Evolutionary conservation across 2,113 vertebrate species (phyloP).

Genomic region (Proterorhinus semilunaris): DNA sequence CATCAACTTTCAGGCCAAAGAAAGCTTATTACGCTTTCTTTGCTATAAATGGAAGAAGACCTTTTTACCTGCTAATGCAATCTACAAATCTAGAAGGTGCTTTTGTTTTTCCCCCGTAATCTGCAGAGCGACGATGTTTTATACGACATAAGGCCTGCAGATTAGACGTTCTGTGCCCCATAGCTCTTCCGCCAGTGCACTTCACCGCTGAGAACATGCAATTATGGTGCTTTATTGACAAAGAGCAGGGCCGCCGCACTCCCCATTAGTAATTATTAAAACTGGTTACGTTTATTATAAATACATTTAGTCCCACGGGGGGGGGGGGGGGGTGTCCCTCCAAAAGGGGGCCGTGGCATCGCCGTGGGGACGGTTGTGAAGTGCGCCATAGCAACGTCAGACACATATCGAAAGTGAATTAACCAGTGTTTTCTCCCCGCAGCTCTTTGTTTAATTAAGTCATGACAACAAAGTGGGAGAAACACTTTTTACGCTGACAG

Average conservation of each 20-base stretch:
- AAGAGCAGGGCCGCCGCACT: conserved; percentile 1
- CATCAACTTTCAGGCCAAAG: no score
- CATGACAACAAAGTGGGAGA: conserved; percentile 7
- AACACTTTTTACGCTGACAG: background rate
- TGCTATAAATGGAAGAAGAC: no score
- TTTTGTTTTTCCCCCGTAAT: no score
- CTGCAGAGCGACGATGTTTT: no score
- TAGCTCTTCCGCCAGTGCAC: conserved; percentile 25
- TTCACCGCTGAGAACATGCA: conserved; percentile 9
- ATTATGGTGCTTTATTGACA: conserved; percentile 18
- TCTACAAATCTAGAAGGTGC: conserved; percentile 11
- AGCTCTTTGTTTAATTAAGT: conserved; percentile 18
- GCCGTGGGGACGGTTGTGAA: background rate
- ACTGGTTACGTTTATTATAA: conserved; percentile 5
- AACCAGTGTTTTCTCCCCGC: background rate
- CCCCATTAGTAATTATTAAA: conserved; percentile 7
- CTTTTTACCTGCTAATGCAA: conserved; percentile 41
- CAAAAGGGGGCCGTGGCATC: background rate
- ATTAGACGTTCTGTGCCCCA: conserved; percentile 16
- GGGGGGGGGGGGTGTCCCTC: conserved; percentile 10
- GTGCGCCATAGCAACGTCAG: conserved; percentile 1
- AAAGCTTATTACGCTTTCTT: no score
- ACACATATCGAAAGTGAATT: conserved; percentile 9
- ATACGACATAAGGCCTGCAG: conserved; percentile 6
- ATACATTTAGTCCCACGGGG: conserved; percentile 12